Evolutionary conservation across 1,140 invertebrate genomes (phyloP).

Genomic region (Psilanteris sp.): DNA sequence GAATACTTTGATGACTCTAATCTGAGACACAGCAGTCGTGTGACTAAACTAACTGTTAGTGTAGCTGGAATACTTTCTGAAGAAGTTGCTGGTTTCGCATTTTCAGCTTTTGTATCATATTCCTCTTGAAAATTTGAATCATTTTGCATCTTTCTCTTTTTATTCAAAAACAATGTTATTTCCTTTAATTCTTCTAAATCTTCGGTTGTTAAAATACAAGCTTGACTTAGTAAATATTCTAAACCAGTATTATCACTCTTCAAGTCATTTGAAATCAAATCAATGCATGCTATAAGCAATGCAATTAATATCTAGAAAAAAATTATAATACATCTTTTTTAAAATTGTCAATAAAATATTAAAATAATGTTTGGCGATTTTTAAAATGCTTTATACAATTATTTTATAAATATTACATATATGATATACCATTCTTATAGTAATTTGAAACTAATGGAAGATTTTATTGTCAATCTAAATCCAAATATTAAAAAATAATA

Average conservation of each 20-base stretch:
- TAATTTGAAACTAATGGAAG: too few species aligned
- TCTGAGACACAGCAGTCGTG: slow-evolving; percentile 70
- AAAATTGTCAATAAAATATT: too few species aligned
- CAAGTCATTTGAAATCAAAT: slow-evolving; percentile 70
- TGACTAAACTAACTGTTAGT: slow-evolving; percentile 72
- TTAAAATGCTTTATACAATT: too few species aligned
- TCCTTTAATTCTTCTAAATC: slow-evolving; percentile 71
- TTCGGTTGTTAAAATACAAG: slow-evolving; percentile 69
- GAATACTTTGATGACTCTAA: slow-evolving; percentile 50
- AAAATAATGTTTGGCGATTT: too few species aligned
- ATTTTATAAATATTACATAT: too few species aligned
- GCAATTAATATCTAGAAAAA: slow-evolving; percentile 69
- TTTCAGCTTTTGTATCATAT: slow-evolving; percentile 8
- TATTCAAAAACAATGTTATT: slow-evolving; percentile 24
- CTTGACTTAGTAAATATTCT: slow-evolving; percentile 73
- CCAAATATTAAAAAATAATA: too few species aligned
- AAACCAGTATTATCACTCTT: slow-evolving; percentile 67
- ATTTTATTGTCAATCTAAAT: too few species aligned
- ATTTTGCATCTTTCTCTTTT: slow-evolving; percentile 32
- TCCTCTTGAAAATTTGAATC: slow-evolving; percentile 1
- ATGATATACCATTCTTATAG: too few species aligned
- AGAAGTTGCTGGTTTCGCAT: slow-evolving; percentile 24
- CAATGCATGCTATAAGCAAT: slow-evolving; percentile 71
- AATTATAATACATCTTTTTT: slow-evolving; percentile 12
- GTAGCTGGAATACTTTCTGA: slow-evolving; percentile 70